Conservation (phyloP, 1,140 invertebrate genomes). For the Zaprionus camerounensis region DNA sequence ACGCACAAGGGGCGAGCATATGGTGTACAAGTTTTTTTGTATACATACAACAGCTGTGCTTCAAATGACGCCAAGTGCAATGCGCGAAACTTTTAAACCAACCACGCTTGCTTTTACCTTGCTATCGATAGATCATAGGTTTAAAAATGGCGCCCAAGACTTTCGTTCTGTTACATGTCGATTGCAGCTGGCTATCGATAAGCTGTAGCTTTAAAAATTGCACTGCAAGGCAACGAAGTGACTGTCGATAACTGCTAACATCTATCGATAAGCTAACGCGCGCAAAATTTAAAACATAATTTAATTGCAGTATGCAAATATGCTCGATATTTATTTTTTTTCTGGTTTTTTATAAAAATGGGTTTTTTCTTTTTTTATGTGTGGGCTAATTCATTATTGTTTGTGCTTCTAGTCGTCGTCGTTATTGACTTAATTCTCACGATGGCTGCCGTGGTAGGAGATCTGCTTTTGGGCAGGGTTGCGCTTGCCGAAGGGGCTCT, state of each 20-base stretch:
- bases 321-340: conserved; percentile 17
- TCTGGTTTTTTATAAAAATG: conserved; percentile 9
- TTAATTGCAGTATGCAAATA: conserved; percentile 15
- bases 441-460: conserved; percentile 60
- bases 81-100: conserved; percentile 10
- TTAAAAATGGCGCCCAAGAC: background rate
- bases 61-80: conserved; percentile 5
- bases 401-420: background rate
- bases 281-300: conserved; percentile 5
- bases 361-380: conserved; percentile 3
- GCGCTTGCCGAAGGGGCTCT: conserved; percentile 79
- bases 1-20: background rate
- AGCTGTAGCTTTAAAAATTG: background rate
- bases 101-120: background rate
- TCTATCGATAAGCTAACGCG: background rate
- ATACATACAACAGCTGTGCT: conserved; percentile 10
- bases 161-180: background rate
- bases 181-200: background rate
- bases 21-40: background rate
- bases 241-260: background rate
- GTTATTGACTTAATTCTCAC: conserved; percentile 42
- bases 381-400: background rate
- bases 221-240: too few species aligned
- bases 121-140: conserved; percentile 3
- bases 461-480: conserved; percentile 67